phyloP scores from a whole-genome alignment of 1,140 invertebrate genomes.

The Polypedilum pembai region DNA sequence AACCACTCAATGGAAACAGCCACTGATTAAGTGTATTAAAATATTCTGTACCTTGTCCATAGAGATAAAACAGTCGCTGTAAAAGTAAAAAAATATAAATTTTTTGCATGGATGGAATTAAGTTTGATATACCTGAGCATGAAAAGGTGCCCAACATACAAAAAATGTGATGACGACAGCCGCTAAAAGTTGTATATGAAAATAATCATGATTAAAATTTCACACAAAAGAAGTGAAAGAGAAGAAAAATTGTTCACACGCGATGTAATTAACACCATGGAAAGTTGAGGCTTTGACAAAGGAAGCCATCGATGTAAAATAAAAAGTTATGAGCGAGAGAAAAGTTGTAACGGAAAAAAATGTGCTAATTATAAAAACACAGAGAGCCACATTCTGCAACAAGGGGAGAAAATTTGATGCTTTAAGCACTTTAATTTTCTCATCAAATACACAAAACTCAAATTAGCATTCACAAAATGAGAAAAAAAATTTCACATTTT shows the following conservation, averaged over 20 bases:
- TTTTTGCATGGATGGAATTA: neutral
- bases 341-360: no score
- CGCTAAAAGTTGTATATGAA: constrained; percentile 53
- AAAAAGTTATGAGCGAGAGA: no score
- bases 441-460: no score
- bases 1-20: constrained; percentile 70
- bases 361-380: no score
- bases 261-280: neutral
- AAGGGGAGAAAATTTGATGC: no score
- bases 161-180: constrained; percentile 95
- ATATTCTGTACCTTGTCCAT: constrained; percentile 52
- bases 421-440: no score
- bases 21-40: constrained; percentile 65
- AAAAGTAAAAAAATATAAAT: neutral
- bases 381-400: no score
- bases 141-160: constrained; percentile 94
- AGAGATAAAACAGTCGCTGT: constrained; percentile 72
- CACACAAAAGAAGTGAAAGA: no score
- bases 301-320: neutral
- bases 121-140: constrained; percentile 46
- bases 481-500: no score
- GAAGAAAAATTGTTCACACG: neutral
- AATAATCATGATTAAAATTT: no score
- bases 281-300: neutral
- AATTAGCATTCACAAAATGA: no score